Evolutionary conservation across 2,888 invertebrate species (phyloP), one percentile per base, ranked within the genome.

Genomic region (Dasysyrphus albostriatus): DNA sequence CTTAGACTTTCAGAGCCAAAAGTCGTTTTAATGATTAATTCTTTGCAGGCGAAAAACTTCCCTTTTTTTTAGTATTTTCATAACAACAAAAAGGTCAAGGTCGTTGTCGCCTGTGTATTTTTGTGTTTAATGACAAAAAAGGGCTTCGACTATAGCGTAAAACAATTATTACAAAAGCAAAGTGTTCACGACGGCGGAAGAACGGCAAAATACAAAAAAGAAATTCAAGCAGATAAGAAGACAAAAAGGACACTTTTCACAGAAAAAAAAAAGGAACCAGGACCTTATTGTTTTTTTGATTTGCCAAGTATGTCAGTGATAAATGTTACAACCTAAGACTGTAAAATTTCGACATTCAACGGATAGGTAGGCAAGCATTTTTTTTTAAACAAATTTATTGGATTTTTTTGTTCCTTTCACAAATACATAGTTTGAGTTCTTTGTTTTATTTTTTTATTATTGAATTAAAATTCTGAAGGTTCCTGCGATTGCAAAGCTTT

Each of bases 1-100:
- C 58, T 59, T 12, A 59, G 34, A 58, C 58, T 16, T 16, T 37
- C 34, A 37, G 58, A 37, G 34, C 37, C 58, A 59, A 59, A 59
- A 59, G 58, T 59, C 19, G 19, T 37, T 59, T 59, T 19, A 59
- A 59, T 59, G 37, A 34, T 59, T 59, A 37, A 59, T 59, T 19
- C 58, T 10, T 12, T 59, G 58, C 34, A 16, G 37, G 0, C 37
- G 58, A 37, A 37, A 59, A 59, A 19, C 3, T 14, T 54, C 4
- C 29, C 24, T 24, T 24, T 29, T 16, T 10, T 37, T 34, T 8
- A 54, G 14, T 37, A 6, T 59, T 59, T 37, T 19, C 10, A 59
- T 59, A 37, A 37, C 10, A 37, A 59, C 37, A 59, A 59, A 24
- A 59, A 59, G 58, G 34, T 59, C 58, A 59, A 59, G 58, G 58